Conservation (phyloP, 2,797 vertebrate species). For the Etheostoma nigrum region DNA sequence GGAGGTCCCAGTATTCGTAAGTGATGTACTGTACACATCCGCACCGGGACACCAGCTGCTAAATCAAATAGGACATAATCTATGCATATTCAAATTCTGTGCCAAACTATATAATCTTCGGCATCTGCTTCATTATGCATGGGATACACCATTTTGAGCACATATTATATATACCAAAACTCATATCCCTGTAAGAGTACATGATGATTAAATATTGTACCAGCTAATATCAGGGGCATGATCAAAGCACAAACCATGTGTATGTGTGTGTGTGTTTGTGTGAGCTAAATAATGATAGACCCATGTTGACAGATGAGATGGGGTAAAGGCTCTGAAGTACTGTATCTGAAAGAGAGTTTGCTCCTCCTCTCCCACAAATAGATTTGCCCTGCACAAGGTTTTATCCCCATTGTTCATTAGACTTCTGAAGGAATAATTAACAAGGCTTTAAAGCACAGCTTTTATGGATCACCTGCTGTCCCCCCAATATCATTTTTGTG, state of each 20-base stretch:
- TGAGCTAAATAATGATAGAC: conserved; percentile 63
- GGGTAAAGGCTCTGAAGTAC: conserved; percentile 72
- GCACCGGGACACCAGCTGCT: conserved; percentile 76
- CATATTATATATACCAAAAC: conserved; percentile 62
- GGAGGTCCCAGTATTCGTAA: conserved; percentile 53
- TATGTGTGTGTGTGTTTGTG: conserved; percentile 33
- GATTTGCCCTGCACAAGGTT: conserved; percentile 78
- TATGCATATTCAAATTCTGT: conserved; percentile 78
- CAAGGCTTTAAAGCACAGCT: conserved; percentile 88
- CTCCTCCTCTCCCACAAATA: conserved; percentile 73
- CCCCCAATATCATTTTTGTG: conserved; percentile 88
- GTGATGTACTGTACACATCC: conserved; percentile 70
- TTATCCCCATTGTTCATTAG: conserved; percentile 88
- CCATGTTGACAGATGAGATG: conserved; percentile 70
- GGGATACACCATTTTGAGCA: conserved; percentile 64
- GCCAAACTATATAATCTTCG: conserved; percentile 81
- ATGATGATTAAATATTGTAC: conserved; percentile 67
- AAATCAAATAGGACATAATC: conserved; percentile 80
- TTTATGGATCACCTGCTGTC: conserved; percentile 92
- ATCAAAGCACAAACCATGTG: conserved; percentile 62
- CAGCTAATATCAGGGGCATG: conserved; percentile 42
- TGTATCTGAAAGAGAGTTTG: conserved; percentile 59
- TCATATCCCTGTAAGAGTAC: conserved; percentile 52
- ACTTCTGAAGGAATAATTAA: conserved; percentile 89
- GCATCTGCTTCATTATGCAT: conserved; percentile 80